Evolutionary conservation across 2,797 vertebrate genomes (phyloP).

Genomic region (Rhynchotus rufescens): DNA sequence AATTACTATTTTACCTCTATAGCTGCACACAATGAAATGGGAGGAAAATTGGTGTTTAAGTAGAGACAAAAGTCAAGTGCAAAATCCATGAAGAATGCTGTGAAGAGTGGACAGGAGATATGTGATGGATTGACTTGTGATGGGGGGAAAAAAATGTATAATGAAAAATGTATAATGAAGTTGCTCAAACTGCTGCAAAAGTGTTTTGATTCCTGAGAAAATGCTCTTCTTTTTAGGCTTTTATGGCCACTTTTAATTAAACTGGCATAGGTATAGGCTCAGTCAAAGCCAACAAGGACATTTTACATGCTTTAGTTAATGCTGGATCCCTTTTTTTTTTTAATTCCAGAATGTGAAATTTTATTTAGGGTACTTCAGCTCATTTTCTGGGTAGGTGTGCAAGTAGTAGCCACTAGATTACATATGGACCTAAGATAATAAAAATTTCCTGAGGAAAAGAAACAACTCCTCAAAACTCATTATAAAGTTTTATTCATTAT

Average conservation of each 20-base stretch:
- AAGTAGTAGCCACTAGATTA: background rate
- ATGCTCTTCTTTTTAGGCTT: background rate
- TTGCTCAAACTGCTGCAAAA: constrained; percentile 49
- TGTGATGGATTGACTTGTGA: constrained; percentile 42
- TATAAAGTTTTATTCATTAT: background rate
- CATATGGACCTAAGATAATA: background rate
- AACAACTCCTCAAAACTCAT: background rate
- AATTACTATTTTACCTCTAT: constrained; percentile 64
- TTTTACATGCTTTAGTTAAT: background rate
- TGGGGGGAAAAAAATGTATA: constrained; percentile 50
- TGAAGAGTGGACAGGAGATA: constrained; percentile 6
- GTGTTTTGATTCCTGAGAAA: constrained; percentile 7
- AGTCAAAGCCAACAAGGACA: background rate
- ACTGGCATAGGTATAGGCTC: background rate
- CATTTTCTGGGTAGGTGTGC: background rate
- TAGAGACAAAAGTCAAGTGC: constrained; percentile 51
- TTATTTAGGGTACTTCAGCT: background rate
- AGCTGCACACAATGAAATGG: constrained; percentile 51
- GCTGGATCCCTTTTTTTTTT: background rate
- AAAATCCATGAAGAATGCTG: constrained; percentile 30
- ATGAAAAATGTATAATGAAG: constrained; percentile 33
- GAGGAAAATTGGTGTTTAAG: constrained; percentile 56
- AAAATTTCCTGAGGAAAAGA: background rate
- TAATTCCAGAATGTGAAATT: background rate
- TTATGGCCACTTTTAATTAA: background rate